A percentile compares a stretch with the other conserved stretches of the same genome.
phyloP scores from a whole-genome alignment of 2,888 invertebrate species.

The Cheilosia scutellata region DNA sequence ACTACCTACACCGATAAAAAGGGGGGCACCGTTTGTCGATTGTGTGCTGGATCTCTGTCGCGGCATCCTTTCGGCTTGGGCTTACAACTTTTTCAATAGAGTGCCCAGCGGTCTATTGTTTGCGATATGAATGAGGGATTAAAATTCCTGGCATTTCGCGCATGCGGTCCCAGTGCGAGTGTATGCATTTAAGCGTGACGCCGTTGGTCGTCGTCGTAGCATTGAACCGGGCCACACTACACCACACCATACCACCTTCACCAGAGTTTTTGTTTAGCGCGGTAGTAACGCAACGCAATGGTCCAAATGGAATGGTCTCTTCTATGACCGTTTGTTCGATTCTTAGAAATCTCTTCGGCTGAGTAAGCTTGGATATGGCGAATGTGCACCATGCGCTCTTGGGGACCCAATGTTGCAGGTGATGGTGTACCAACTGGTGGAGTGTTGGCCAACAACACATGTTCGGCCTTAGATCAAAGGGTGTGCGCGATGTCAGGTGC shows the following conservation, averaged over 20 bases:
- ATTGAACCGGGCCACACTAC: slow-evolving; percentile 1
- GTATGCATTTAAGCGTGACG: slow-evolving; percentile 69
- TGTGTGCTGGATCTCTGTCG: slow-evolving; percentile 23
- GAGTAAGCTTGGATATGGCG: slow-evolving; percentile 40
- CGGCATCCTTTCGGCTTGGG: slow-evolving; percentile 62
- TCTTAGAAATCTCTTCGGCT: slow-evolving; percentile 64
- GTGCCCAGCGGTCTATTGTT: slow-evolving; percentile 59
- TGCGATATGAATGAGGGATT: slow-evolving; percentile 73
- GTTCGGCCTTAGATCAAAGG: slow-evolving; percentile 69
- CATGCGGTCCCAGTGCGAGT: slow-evolving; percentile 47
- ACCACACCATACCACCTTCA: slow-evolving; percentile 62
- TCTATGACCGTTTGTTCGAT: slow-evolving; percentile 75
- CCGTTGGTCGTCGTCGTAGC: slow-evolving; percentile 30
- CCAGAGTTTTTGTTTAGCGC: slow-evolving; percentile 24
- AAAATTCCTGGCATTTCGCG: slow-evolving; percentile 73
- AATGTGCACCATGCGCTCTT: slow-evolving; percentile 36
- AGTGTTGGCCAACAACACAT: slow-evolving; percentile 42
- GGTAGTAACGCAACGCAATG: slow-evolving; percentile 48
- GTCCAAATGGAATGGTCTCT: slow-evolving; percentile 58
- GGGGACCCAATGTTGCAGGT: slow-evolving; percentile 39
- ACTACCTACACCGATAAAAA: slow-evolving; percentile 2
- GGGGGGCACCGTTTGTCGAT: slow-evolving; percentile 30
- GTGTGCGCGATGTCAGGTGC: slow-evolving; percentile 59
- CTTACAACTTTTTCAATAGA: slow-evolving; percentile 60
- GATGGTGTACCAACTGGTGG: slow-evolving; percentile 24